Evolutionary conservation across 2,888 invertebrate species (phyloP).

Genomic region (Hydrotaea cyrtoneurina): DNA sequence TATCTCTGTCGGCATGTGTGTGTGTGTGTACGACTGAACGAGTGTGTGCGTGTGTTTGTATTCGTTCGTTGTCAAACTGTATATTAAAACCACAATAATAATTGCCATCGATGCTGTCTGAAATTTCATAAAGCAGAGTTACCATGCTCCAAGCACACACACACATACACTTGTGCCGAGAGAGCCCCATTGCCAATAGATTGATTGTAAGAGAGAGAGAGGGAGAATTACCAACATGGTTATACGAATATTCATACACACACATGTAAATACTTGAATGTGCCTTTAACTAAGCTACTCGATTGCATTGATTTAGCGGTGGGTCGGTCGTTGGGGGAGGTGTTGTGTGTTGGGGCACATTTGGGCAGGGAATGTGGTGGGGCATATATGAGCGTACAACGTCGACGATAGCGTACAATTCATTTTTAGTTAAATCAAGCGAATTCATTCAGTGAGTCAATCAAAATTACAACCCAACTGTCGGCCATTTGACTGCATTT

Average conservation of each 20-base stretch:
- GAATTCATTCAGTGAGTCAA: conserved; percentile 64
- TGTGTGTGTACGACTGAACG: neutral
- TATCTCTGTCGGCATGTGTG: neutral
- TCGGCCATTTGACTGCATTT: conserved; percentile 45
- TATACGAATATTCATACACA: conserved; percentile 3
- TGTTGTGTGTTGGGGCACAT: neutral
- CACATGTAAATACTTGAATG: neutral
- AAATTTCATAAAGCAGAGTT: conserved; percentile 32
- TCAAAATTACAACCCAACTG: conserved; percentile 62
- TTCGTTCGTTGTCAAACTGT: conserved; percentile 41
- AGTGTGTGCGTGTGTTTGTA: neutral
- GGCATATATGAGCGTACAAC: neutral
- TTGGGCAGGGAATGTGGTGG: neutral
- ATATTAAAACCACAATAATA: conserved; percentile 50
- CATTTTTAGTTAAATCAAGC: conserved; percentile 45
- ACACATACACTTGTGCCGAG: neutral
- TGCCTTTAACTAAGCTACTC: conserved; percentile 8
- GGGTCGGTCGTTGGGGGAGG: neutral
- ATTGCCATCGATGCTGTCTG: conserved; percentile 44
- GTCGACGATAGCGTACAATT: neutral
- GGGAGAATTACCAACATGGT: neutral
- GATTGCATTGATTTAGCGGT: conserved; percentile 14
- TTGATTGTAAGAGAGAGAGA: neutral
- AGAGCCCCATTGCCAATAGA: neutral
- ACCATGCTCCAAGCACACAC: conserved; percentile 29